Base-by-base conservation (phyloP, 2,113 vertebrate genomes). In the Xiphophorus maculatus region DNA sequence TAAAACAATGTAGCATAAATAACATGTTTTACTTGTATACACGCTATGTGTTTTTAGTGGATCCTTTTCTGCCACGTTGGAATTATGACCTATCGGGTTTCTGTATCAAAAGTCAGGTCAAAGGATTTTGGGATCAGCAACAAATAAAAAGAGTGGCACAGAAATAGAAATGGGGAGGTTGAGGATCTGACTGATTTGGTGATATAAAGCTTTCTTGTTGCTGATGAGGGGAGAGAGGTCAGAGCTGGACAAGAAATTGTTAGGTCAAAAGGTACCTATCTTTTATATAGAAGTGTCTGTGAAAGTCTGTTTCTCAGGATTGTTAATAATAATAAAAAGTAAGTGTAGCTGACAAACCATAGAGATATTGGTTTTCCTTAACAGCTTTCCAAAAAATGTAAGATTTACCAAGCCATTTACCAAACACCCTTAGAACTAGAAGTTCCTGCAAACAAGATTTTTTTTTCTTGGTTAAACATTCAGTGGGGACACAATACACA, bases 171-270 rank as follows among this genome's bases (percentile, higher is more conserved):
- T 44, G 12, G 14, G 14, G 13, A 44, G 14, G 14, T 13, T 44
- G 78, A 51, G 63, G 54, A 74, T 74, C 54, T 54, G 4, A 71
- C 42, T 75, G 74, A 44, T 15, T 44, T 44, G 14, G 42, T 44
- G 14, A 44, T 14, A 86, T 88, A 85, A 77, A 51, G 79, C 87
- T 87, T 89, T 92, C 89, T 87, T 92, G 70, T 80, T 84, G 80
- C 75, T 78, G 68, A 80, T 62, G 48, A 62, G 79, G 68, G 69
- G 71, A 80, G 71, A 80, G 79, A 66, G 42, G 22, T 70, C 60
- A 71, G 30, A 80, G 60, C 66, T 65, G 28, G 58, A 82, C 76
- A 82, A 69, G 63, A 89, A 77, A 70, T 37, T 63, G 12, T 0
- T 69, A 74, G 80, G 83, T 84, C 74, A 75, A 5, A 76, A 63